These are phyloP conservation scores for Caerostris extrusa DNA, from an alignment of 1,140 invertebrate genomes.

Conservation along the genomic window DNA sequence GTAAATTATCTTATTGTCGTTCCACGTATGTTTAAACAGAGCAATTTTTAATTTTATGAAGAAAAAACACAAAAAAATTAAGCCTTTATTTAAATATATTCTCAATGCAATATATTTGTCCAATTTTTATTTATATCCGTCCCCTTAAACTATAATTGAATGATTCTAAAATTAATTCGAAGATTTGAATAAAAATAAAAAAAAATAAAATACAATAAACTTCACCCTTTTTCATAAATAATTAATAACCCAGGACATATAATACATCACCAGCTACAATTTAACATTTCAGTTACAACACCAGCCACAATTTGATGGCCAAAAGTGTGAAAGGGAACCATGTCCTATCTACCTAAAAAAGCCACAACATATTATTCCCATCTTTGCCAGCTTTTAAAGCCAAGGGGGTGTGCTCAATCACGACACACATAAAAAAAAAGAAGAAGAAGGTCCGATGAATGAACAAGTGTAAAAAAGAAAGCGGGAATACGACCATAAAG, in stretches of 20 bases:
- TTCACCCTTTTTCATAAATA: constrained; percentile 30
- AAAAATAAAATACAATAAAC: neutral
- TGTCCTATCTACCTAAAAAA: neutral
- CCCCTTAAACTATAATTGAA: neutral
- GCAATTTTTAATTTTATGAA: too few relatives aligned
- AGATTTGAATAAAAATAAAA: neutral
- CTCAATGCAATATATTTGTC: too few relatives aligned
- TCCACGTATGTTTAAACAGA: too few relatives aligned
- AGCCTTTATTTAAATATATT: too few relatives aligned
- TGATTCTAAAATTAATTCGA: constrained; percentile 4
- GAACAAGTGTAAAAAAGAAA: constrained; percentile 17
- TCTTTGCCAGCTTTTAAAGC: constrained; percentile 14
- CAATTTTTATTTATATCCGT: neutral
- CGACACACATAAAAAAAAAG: neutral
- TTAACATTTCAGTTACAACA: constrained; percentile 26
- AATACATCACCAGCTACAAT: constrained; percentile 31
- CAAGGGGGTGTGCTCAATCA: constrained; percentile 20
- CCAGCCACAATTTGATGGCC: neutral
- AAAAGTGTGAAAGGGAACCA: neutral
- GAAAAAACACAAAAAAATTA: too few relatives aligned
- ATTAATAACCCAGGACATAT: constrained; percentile 26
- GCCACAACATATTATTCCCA: constrained; percentile 39
- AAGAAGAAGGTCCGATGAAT: neutral
- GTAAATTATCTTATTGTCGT: too few relatives aligned
- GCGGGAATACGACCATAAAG: neutral